These are phyloP conservation scores for Centropus bengalensis DNA, from an alignment of 2,113 vertebrate species.

Conservation along the genomic window DNA sequence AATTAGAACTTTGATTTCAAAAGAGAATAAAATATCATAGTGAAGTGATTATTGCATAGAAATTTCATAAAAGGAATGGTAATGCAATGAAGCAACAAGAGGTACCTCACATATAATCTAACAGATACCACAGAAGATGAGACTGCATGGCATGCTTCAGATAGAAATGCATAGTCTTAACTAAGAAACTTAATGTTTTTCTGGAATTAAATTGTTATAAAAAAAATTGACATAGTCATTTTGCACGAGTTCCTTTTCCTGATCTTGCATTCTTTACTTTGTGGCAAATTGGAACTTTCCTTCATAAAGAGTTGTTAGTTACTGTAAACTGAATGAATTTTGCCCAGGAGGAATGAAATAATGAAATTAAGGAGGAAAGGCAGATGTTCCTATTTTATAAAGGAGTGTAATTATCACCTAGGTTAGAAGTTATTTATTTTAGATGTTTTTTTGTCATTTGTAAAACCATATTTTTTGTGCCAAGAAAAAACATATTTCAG, in stretches of 20 bases:
- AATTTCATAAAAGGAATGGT: slow-evolving; percentile 19
- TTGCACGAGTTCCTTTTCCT: background rate
- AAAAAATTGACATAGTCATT: background rate
- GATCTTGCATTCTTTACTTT: background rate
- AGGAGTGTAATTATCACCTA: background rate
- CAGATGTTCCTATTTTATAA: background rate
- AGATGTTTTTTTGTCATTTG: background rate
- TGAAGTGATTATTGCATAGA: slow-evolving; percentile 13
- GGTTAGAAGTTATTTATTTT: background rate
- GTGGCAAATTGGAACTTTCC: slow-evolving; percentile 8
- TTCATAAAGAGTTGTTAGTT: background rate
- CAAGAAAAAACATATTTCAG: background rate
- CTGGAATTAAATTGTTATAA: background rate
- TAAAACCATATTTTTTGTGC: background rate
- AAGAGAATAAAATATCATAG: slow-evolving; percentile 60
- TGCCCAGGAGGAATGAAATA: background rate
- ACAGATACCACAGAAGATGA: background rate
- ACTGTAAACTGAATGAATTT: slow-evolving; percentile 21
- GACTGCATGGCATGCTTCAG: background rate
- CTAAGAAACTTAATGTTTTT: slow-evolving; percentile 39
- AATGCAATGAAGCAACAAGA: background rate
- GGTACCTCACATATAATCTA: background rate
- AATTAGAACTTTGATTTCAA: slow-evolving; percentile 65
- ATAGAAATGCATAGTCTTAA: slow-evolving; percentile 35
- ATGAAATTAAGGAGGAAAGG: background rate